These are phyloP conservation scores for Arctia plantaginis DNA, from an alignment of 2,888 invertebrate genomes.

Conservation along the genomic window DNA sequence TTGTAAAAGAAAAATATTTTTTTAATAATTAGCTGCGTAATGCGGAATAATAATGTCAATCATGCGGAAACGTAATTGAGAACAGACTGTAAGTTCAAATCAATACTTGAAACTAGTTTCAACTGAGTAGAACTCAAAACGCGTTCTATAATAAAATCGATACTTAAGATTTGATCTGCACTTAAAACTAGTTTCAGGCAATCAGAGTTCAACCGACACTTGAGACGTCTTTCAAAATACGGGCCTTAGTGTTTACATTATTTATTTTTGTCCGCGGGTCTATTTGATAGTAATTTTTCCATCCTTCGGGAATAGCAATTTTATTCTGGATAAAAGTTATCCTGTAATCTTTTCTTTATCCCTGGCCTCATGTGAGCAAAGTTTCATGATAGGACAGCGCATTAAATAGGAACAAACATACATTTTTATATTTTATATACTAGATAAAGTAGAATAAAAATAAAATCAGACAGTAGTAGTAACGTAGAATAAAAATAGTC, in stretches of 20 bases:
- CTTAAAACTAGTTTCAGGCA: too few species aligned
- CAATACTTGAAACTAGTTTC: too few species aligned
- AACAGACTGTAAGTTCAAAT: too few species aligned
- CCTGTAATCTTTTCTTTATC: background rate
- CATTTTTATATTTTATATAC: background rate
- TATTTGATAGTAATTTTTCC: background rate
- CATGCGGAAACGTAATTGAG: too few species aligned
- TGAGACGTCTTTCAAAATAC: too few species aligned
- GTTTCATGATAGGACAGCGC: background rate
- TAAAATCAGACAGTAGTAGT: background rate
- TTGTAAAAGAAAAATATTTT: too few species aligned
- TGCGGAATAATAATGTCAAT: too few species aligned
- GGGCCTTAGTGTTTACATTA: conserved; percentile 1
- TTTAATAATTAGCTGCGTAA: too few species aligned
- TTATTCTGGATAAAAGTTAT: background rate
- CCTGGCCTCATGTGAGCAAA: background rate
- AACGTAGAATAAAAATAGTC: background rate
- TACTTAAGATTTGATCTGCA: too few species aligned
- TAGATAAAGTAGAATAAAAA: background rate
- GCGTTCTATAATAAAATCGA: too few species aligned
- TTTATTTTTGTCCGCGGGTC: background rate
- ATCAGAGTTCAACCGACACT: too few species aligned
- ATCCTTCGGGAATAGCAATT: background rate
- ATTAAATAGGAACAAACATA: background rate
- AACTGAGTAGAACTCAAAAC: too few species aligned